These are phyloP conservation scores for Drosophila bipectinata DNA, from an alignment of 1,140 invertebrate genomes.

Conservation along the genomic window DNA sequence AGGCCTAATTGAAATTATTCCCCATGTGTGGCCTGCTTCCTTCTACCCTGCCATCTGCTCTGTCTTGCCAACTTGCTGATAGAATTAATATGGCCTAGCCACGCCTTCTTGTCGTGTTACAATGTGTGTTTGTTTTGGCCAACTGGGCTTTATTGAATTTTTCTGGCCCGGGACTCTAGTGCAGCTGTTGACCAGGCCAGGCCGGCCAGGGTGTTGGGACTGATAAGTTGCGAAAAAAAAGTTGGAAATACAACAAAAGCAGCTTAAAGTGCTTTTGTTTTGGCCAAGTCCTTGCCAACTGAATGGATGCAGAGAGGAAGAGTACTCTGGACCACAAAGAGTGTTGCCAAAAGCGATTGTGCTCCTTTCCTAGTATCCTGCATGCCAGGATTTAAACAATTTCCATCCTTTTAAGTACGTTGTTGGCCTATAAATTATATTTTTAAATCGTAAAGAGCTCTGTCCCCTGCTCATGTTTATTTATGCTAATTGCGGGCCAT, in stretches of 20 bases:
- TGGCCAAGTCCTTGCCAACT: slow-evolving; percentile 1
- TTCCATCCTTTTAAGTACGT: not conserved
- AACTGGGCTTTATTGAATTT: slow-evolving; percentile 70
- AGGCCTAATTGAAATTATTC: slow-evolving; percentile 68
- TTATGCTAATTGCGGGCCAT: slow-evolving; percentile 62
- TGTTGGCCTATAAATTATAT: not conserved
- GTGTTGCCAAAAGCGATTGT: not conserved
- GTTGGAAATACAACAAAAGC: slow-evolving; percentile 47
- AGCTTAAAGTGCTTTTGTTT: slow-evolving; percentile 61
- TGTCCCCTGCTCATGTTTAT: slow-evolving; percentile 4
- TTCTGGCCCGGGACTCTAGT: slow-evolving; percentile 17
- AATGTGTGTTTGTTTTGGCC: slow-evolving; percentile 24
- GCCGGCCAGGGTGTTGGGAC: slow-evolving; percentile 22
- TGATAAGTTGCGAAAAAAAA: slow-evolving; percentile 47
- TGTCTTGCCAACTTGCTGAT: slow-evolving; percentile 24
- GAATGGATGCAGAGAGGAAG: not conserved
- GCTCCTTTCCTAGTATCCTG: not conserved
- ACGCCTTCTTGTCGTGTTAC: slow-evolving; percentile 15
- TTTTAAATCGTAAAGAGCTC: not conserved
- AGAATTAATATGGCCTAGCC: slow-evolving; percentile 64
- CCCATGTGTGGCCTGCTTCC: slow-evolving; percentile 11
- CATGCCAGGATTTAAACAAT: not conserved
- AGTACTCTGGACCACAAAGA: not conserved
- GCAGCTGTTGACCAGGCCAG: slow-evolving; percentile 60
- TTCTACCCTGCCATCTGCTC: not conserved